A percentile compares a stretch with the other conserved stretches of the same genome.
phyloP scores from a whole-genome alignment of 2,888 invertebrate genomes.

The Choristoneura rosaceana region DNA sequence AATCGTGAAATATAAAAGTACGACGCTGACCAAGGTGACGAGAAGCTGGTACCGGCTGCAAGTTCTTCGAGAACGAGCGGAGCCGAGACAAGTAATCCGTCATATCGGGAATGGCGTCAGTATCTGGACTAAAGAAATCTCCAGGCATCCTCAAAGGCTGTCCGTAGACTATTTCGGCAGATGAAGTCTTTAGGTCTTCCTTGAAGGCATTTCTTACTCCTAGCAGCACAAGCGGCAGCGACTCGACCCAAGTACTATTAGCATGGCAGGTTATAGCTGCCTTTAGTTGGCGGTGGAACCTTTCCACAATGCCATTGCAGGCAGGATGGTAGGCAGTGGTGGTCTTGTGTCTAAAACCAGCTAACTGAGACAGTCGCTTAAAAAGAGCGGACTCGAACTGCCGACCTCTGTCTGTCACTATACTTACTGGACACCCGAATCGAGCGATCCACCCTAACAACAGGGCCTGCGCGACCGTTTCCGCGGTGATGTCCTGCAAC shows the following conservation, averaged over 20 bases:
- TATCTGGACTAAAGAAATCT: conserved; percentile 41
- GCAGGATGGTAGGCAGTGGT: background rate
- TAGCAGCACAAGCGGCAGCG: conserved; percentile 15
- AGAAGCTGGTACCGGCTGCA: conserved; percentile 19
- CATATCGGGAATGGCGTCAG: conserved; percentile 2
- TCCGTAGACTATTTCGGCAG: conserved; percentile 48
- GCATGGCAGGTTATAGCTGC: conserved; percentile 46
- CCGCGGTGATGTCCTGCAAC: conserved; percentile 54
- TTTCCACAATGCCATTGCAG: conserved; percentile 31
- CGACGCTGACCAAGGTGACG: background rate
- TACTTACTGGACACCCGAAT: background rate
- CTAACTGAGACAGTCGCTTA: background rate
- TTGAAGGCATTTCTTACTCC: conserved; percentile 39
- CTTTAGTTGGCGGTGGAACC: conserved; percentile 61
- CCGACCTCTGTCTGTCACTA: conserved; percentile 10
- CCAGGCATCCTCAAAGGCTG: conserved; percentile 46
- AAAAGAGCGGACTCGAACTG: conserved; percentile 46
- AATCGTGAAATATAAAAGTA: conserved; percentile 21
- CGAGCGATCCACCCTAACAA: conserved; percentile 48
- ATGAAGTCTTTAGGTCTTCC: conserved; percentile 22
- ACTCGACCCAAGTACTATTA: background rate
- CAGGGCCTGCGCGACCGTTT: conserved; percentile 55
- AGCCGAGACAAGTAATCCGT: conserved; percentile 15
- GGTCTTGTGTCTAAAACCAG: background rate
- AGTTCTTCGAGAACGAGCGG: background rate